A percentile compares a stretch with the other conserved stretches of the same genome.
phyloP scores from a whole-genome alignment of 2,797 vertebrate species.

The Hyperoplus immaculatus region DNA sequence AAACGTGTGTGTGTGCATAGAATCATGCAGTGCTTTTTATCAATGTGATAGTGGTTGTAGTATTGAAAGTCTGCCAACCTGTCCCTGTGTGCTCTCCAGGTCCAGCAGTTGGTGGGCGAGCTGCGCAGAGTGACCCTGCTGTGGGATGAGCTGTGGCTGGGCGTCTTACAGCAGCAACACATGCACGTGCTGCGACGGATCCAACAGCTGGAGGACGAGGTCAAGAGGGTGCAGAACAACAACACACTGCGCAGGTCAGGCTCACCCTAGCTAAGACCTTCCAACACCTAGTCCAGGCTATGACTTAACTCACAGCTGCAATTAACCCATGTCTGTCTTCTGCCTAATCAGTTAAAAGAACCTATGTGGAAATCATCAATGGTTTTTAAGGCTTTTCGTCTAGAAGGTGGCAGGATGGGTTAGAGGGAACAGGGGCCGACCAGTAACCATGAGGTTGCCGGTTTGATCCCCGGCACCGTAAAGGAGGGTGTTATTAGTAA shows the following conservation, averaged over 20 bases:
- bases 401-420: no score
- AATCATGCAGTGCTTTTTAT: not conserved
- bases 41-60: not conserved
- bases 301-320: not conserved
- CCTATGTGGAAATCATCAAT: no score
- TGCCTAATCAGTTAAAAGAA: no score
- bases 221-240: conserved; percentile 93
- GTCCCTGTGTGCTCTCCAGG: conserved; percentile 79
- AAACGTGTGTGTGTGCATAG: not conserved
- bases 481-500: no score
- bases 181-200: conserved; percentile 96
- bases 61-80: not conserved
- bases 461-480: no score
- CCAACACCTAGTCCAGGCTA: no score
- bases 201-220: conserved; percentile 97
- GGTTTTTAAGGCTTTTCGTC: no score
- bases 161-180: conserved; percentile 96
- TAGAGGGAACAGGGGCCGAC: no score
- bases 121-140: conserved; percentile 96
- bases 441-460: no score
- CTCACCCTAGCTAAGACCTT: not conserved
- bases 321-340: no score
- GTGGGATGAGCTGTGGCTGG: conserved; percentile 98
- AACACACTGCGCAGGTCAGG: conserved; percentile 77
- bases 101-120: conserved; percentile 97